These are phyloP conservation scores for Oceanodroma tethys DNA, from an alignment of 2,113 vertebrate genomes.

Conservation along the genomic window DNA sequence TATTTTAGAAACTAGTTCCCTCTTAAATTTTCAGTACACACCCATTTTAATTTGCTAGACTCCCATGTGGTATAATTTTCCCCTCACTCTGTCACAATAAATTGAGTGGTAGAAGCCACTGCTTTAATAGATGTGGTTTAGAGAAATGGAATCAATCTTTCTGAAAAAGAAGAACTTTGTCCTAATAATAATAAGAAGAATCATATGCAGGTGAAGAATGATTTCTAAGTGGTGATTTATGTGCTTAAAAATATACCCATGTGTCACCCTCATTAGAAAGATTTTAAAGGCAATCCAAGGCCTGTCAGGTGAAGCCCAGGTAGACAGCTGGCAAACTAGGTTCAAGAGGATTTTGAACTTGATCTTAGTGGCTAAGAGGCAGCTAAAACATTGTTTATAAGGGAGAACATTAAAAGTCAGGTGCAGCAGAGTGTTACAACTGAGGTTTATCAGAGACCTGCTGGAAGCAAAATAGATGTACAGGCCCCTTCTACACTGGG, in stretches of 20 bases:
- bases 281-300: background rate
- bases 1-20: conserved; percentile 37
- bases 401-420: background rate
- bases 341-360: background rate
- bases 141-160: background rate
- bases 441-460: background rate
- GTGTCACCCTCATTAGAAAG: background rate
- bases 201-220: background rate
- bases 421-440: background rate
- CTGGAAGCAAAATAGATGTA: background rate
- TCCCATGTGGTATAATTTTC: conserved; percentile 24
- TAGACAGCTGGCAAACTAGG: background rate
- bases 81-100: conserved; percentile 1
- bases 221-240: background rate
- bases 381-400: background rate
- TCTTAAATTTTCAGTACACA: conserved; percentile 44
- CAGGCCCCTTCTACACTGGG: background rate
- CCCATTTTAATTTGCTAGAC: conserved; percentile 39
- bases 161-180: background rate
- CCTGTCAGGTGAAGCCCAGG: background rate
- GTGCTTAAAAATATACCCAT: background rate
- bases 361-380: background rate
- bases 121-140: background rate
- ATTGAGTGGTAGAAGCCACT: background rate
- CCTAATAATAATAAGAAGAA: background rate